Conservation (phyloP, 2,888 invertebrate genomes). For the Lithophane socia region DNA sequence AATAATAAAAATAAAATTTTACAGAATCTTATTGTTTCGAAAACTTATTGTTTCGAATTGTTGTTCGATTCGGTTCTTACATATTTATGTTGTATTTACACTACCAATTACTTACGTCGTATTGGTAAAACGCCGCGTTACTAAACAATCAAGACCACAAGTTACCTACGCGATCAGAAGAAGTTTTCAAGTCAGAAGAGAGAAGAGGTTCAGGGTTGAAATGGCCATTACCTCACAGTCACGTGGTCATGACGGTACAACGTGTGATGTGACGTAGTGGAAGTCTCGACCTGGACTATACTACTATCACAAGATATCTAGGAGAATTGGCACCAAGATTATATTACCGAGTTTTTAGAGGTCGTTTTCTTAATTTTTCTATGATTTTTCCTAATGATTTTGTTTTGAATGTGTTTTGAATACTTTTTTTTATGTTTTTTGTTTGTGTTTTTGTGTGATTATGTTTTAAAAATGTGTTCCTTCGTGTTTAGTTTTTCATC, state of each 20-base stretch:
- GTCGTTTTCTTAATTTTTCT: background rate
- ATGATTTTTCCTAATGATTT: background rate
- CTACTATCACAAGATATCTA: constrained; percentile 39
- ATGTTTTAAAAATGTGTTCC: background rate
- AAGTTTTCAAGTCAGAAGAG: constrained; percentile 65
- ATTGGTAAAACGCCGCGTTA: no score
- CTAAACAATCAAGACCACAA: constrained; percentile 38
- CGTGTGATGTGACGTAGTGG: constrained; percentile 91
- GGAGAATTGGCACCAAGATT: background rate
- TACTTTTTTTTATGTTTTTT: background rate
- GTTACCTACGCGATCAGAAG: constrained; percentile 47
- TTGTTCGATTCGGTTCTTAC: background rate
- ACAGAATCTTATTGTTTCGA: background rate
- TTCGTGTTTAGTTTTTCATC: background rate
- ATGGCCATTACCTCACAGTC: constrained; percentile 90
- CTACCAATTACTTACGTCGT: background rate
- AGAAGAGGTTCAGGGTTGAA: constrained; percentile 85
- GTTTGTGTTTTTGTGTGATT: background rate
- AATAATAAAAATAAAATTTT: background rate
- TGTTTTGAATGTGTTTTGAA: background rate
- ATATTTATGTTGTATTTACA: background rate
- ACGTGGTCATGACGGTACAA: constrained; percentile 88
- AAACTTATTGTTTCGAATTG: background rate
- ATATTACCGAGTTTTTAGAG: background rate
- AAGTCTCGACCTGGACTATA: constrained; percentile 85